Evolutionary conservation across 2,888 invertebrate species (phyloP), one percentile per base, ranked within the genome.

Genomic region (Aphrophora alni): DNA sequence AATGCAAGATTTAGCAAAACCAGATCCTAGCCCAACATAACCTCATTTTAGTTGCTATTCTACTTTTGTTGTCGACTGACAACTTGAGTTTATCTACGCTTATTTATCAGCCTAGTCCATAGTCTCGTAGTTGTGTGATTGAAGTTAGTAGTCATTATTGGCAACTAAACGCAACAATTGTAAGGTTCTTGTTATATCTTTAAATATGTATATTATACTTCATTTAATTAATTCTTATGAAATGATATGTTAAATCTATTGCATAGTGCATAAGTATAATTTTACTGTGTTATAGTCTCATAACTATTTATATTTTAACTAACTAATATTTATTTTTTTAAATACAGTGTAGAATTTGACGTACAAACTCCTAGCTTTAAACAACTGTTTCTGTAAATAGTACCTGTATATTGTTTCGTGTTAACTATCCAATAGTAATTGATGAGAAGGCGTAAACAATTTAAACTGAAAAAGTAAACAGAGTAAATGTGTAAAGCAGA

Each of bases 1-100:
- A 1, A 81, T 81, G 81, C 73, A 77, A 26, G 81, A 81, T 69
- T 69, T 81, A 74, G 74, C 78, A 38, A 81, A 77, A 74, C 74
- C 81, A 12, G 74, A 73, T 68, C 69, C 81, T 44, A 75, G 38
- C 26, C 78, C 81, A n/a, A 73, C 81, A 27, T 81, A 81, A 77
- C 81, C 74, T 26, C 44, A 59, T 71, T 71, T 24, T 26, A 69
- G 70, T 28, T 72, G 33, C 71, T 72, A 21, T n/a, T 33, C 38
- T 21, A 26, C 38, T 51, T 71, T 44, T 72, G 44, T 44, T 21
- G 59, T 21, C 21, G 21, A 59, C 4, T 59, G 59, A 59, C 59
- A 59, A 59, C 21, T 59, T 59, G 5, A 59, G 21, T 59, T n/a
- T 59, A 59, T 51, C 44, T 78, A 71, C 72, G 71, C 72, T 78